These are phyloP conservation scores for Mimumesa dahlbomi DNA, from an alignment of 2,888 invertebrate genomes.

Conservation along the genomic window DNA sequence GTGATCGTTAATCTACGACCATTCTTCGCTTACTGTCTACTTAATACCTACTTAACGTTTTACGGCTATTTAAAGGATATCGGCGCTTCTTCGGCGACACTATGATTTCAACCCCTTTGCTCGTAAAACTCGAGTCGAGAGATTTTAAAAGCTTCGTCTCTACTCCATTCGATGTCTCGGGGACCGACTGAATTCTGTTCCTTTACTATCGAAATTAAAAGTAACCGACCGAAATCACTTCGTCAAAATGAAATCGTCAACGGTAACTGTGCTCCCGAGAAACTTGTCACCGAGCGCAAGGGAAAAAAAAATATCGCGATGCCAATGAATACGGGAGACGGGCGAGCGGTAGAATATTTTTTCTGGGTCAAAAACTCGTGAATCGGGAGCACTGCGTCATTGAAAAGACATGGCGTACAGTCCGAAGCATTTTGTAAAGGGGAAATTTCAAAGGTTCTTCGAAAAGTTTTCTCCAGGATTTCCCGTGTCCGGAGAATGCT, in stretches of 20 bases:
- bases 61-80: slow-evolving; percentile 59
- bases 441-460: slow-evolving; percentile 44
- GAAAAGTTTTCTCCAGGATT: slow-evolving; percentile 39
- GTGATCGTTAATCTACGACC: slow-evolving; percentile 66
- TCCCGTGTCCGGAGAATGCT: slow-evolving; percentile 39
- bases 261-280: too few relatives aligned
- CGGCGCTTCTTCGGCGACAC: slow-evolving; percentile 20
- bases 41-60: slow-evolving; percentile 59
- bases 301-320: slow-evolving; percentile 1
- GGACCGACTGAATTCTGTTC: background rate
- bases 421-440: slow-evolving; percentile 47
- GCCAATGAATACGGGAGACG: slow-evolving; percentile 41
- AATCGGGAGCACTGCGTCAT: slow-evolving; percentile 41
- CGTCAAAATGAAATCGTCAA: too few relatives aligned
- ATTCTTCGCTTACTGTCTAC: slow-evolving; percentile 43
- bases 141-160: slow-evolving; percentile 19
- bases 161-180: too few relatives aligned
- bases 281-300: too few relatives aligned
- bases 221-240: background rate
- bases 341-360: slow-evolving; percentile 31
- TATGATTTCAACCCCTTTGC: background rate
- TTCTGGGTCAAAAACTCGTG: slow-evolving; percentile 46
- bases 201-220: background rate
- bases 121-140: slow-evolving; percentile 45
- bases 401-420: slow-evolving; percentile 46